Evolutionary conservation across 2,888 invertebrate species (phyloP), one percentile per base, ranked within the genome.

Genomic region (Agapostemon virescens): DNA sequence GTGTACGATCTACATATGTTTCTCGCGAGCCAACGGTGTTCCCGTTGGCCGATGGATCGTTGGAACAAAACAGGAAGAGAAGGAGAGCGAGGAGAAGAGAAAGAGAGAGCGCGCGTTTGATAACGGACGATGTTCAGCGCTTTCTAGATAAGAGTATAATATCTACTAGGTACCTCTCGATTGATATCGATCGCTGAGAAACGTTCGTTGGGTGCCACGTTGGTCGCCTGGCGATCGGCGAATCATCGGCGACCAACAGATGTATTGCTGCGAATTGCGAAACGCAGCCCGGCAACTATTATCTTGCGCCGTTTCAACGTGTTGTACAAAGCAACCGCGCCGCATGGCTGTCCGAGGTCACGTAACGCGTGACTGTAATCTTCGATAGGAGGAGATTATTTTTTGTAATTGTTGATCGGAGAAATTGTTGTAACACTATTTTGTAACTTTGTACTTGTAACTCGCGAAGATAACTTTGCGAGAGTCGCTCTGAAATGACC

Each of bases 141-240:
- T 64, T 49, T 77, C 6, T 49, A 30, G 71, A 74, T 77, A 74
- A 55, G 36, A 26, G 13, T 20, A n/a, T 61, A n/a, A n/a, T n/a
- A n/a, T n/a, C n/a, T n/a, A n/a, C 67, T 36, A 11, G 40, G 20
- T 30, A 7, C 7, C 33, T 11, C 9, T 38, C 17, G 36, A 63
- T 36, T 13, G 13, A 49, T 68, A 52, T 38, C 36, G 30, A 30
- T 33, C n/a, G 5, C 33, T 23, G 74, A 20, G 33, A 45, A n/a
- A n/a, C 20, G 45, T 26, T n/a, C 63, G 63, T 36, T 36, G 63
- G 63, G 36, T 5, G n/a, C 61, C 61, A 20, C 61, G 61, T 30
- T 17, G 30, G 17, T 33, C 9, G 33, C 0, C 20, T 52, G 23
- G 5, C 0, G 26, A 15, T 26, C 15, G 15, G 15, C 26, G 1